Evolutionary conservation across 1,140 invertebrate species (phyloP).

Genomic region (Lamellibrachia luymesi): DNA sequence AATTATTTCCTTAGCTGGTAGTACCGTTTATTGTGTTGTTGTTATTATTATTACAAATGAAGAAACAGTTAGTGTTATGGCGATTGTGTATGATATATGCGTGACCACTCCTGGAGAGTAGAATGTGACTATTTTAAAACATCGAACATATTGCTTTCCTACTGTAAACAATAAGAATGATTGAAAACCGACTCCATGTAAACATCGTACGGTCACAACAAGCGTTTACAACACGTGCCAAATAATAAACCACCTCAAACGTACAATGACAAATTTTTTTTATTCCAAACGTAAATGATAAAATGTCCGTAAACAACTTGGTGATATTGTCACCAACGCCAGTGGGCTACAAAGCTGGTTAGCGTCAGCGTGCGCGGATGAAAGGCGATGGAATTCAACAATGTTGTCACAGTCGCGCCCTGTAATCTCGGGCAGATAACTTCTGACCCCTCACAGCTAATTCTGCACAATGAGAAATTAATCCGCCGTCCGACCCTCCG

Average conservation of each 20-base stretch:
- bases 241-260: background rate
- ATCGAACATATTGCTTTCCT: background rate
- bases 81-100: background rate
- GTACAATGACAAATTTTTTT: background rate
- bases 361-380: background rate
- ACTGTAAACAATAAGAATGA: background rate
- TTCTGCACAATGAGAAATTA: background rate
- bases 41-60: too few relatives aligned
- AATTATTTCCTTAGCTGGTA: background rate
- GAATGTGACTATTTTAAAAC: background rate
- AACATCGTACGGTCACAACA: background rate
- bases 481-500: background rate
- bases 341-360: background rate
- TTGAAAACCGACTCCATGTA: background rate
- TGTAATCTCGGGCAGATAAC: background rate
- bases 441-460: background rate
- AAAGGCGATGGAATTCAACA: background rate
- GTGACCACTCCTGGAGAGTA: background rate
- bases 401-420: background rate
- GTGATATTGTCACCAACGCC: background rate
- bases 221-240: background rate
- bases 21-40: background rate
- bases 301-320: background rate
- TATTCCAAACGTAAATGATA: background rate
- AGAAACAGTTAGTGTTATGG: too few relatives aligned